Evolutionary conservation across 1,140 invertebrate genomes (phyloP).

Genomic region (Macrostomum lignano): DNA sequence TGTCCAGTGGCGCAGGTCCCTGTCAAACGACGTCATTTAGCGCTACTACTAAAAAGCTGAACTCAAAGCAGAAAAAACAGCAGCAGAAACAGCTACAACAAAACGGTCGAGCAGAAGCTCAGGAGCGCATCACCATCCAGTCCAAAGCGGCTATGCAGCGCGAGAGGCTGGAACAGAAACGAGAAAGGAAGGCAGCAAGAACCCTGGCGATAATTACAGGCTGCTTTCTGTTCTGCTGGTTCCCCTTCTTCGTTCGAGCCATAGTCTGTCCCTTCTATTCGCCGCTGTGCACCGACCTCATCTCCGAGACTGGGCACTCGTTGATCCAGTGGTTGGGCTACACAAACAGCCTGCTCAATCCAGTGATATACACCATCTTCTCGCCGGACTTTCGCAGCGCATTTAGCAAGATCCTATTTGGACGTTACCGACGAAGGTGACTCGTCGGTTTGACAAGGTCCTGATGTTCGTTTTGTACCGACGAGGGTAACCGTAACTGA

Average conservation of each 20-base stretch:
- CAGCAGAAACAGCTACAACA: too few relatives aligned
- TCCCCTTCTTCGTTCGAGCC: conserved; percentile 9
- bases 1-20: too few relatives aligned
- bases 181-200: conserved; percentile 12
- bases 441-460: too few relatives aligned
- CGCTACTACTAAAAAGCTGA: too few relatives aligned
- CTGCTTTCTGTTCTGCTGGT: conserved; percentile 10
- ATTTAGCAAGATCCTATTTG: conserved; percentile 8
- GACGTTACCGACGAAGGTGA: conserved; percentile 7
- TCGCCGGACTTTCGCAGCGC: conserved; percentile 10
- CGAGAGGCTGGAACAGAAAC: not conserved
- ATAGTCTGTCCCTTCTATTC: conserved; percentile 6
- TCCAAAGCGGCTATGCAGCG: not conserved
- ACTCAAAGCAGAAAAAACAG: too few relatives aligned
- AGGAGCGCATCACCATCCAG: too few relatives aligned
- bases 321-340: conserved; percentile 9
- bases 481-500: too few relatives aligned
- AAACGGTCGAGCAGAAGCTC: too few relatives aligned
- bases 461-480: too few relatives aligned
- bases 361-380: conserved; percentile 10
- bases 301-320: not conserved
- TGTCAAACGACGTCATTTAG: too few relatives aligned
- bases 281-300: too few relatives aligned
- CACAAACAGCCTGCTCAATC: conserved; percentile 8
- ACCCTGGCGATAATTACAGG: conserved; percentile 15